Conservation (phyloP, 1,140 invertebrate genomes). For the Drosophila nikananu region DNA sequence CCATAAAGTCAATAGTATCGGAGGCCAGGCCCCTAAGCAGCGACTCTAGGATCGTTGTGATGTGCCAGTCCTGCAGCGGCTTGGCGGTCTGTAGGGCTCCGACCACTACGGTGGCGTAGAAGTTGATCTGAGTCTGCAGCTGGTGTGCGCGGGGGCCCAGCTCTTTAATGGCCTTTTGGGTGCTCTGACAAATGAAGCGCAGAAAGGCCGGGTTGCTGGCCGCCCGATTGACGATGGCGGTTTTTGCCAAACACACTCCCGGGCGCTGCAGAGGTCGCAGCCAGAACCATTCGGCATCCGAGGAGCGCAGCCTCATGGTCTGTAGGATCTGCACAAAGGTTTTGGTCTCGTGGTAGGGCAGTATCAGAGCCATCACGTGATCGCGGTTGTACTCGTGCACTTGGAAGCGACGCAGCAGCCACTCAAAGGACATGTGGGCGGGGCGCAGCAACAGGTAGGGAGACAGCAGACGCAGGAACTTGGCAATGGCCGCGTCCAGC, state of each 20-base stretch:
- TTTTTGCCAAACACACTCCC: conserved; percentile 90
- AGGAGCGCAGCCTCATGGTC: conserved; percentile 88
- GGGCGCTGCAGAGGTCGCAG: conserved; percentile 90
- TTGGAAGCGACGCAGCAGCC: conserved; percentile 95
- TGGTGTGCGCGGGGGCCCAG: conserved; percentile 87
- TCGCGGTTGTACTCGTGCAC: conserved; percentile 95
- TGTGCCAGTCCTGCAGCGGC: conserved; percentile 88
- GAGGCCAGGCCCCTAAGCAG: conserved; percentile 90
- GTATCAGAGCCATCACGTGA: conserved; percentile 91
- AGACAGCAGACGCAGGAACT: conserved; percentile 92
- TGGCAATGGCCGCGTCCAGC: conserved; percentile 91
- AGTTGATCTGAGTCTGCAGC: conserved; percentile 90
- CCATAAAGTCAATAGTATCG: conserved; percentile 89
- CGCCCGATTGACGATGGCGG: conserved; percentile 90
- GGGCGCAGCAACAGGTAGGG: conserved; percentile 94
- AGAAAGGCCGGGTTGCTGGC: conserved; percentile 89
- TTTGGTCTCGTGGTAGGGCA: conserved; percentile 96
- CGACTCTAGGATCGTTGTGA: conserved; percentile 90
- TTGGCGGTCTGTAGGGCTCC: conserved; percentile 88
- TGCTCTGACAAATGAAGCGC: conserved; percentile 90
- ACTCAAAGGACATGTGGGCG: conserved; percentile 96
- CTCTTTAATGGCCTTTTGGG: conserved; percentile 89
- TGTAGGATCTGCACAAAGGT: conserved; percentile 94
- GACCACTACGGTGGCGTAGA: conserved; percentile 91
- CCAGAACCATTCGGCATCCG: conserved; percentile 92